phyloP scores from a whole-genome alignment of 2,113 vertebrate genomes.

The Calyptommatus sinebrachiatus region DNA sequence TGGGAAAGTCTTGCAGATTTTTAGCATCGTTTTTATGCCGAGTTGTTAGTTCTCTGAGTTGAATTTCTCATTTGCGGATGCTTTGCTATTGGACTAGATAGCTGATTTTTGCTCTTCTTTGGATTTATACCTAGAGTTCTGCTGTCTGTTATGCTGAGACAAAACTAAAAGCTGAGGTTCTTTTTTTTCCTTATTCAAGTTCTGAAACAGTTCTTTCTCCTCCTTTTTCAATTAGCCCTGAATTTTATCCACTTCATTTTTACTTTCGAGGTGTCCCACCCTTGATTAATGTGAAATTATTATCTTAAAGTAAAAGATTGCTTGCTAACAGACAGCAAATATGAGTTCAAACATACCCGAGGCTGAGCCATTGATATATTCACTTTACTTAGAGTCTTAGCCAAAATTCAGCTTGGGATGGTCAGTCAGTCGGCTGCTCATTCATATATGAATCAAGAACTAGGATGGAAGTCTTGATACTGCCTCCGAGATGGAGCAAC shows the following conservation, averaged over 20 bases:
- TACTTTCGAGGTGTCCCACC: not conserved
- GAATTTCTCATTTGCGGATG: too few species aligned
- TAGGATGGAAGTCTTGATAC: too few species aligned
- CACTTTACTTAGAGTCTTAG: not conserved
- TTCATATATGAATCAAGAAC: not conserved
- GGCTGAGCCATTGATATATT: not conserved
- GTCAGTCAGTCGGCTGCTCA: not conserved
- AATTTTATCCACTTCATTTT: not conserved
- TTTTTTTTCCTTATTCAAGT: not conserved
- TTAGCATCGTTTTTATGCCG: not conserved
- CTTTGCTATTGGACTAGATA: too few species aligned
- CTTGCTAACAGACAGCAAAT: not conserved
- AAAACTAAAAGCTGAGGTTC: not conserved
- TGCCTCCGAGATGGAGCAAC: too few species aligned
- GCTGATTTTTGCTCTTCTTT: not conserved
- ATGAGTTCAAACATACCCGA: not conserved
- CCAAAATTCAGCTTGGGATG: not conserved
- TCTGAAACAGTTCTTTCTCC: not conserved
- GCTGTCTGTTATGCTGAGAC: not conserved
- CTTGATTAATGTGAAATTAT: conserved; percentile 2
- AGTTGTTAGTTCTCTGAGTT: too few species aligned
- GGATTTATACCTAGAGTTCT: not conserved
- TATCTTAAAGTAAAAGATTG: not conserved
- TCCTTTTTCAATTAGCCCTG: not conserved
- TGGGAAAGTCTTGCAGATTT: not conserved